Conservation (phyloP, 2,113 vertebrate species). For the Phaetusa simplex region DNA sequence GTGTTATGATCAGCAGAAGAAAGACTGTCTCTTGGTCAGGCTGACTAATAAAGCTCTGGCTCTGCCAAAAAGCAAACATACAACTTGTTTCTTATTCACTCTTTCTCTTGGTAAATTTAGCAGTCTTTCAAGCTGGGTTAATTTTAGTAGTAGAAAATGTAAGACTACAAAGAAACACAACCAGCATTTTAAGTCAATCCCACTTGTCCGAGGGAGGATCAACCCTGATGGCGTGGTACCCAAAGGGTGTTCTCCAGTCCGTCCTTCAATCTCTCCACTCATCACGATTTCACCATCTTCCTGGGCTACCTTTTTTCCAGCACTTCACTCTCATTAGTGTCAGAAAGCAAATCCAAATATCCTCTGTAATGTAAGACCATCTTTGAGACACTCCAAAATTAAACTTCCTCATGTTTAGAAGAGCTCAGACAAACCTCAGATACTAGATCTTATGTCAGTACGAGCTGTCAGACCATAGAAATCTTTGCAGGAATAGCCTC, state of each 20-base stretch:
- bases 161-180: background rate
- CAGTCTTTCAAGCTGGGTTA: background rate
- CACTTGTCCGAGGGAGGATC: background rate
- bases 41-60: background rate
- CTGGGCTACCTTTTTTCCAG: background rate
- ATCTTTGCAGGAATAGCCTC: conserved; percentile 24
- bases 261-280: background rate
- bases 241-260: background rate
- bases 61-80: background rate
- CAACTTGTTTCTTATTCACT: background rate
- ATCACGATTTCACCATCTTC: background rate
- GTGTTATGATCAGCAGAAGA: background rate
- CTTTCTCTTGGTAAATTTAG: background rate
- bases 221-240: background rate
- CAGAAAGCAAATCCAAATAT: background rate
- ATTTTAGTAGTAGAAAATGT: background rate
- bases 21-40: background rate
- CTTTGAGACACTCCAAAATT: background rate
- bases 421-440: conserved; percentile 30
- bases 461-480: conserved; percentile 31
- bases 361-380: background rate
- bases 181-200: background rate
- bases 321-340: background rate
- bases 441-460: conserved; percentile 22
- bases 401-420: conserved; percentile 52